A percentile compares a stretch with the other conserved stretches of the same genome.
phyloP scores from a whole-genome alignment of 2,797 vertebrate genomes.

The Acanthurus tractus region DNA sequence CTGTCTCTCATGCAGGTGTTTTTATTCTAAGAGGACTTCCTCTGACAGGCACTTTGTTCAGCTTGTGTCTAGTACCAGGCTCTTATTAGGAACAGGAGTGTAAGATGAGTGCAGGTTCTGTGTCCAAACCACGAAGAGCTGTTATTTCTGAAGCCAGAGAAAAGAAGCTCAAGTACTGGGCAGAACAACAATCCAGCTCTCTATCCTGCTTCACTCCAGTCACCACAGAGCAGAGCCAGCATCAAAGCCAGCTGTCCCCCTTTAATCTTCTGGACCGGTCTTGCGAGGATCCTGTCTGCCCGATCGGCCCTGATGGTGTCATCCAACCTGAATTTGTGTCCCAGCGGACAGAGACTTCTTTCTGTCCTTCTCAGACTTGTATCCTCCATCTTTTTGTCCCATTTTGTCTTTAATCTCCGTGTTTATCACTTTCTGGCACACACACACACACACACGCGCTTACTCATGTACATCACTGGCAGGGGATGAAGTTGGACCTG shows the following conservation, averaged over 20 bases:
- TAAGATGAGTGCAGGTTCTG: constrained; percentile 13
- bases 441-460: constrained; percentile 6
- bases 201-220: constrained; percentile 27
- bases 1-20: not conserved
- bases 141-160: constrained; percentile 39
- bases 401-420: constrained; percentile 52
- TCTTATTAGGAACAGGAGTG: constrained; percentile 19
- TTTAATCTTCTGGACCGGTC: constrained; percentile 63
- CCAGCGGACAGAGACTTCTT: constrained; percentile 23
- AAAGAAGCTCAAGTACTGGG: constrained; percentile 42
- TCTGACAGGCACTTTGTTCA: not conserved
- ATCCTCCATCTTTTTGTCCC: constrained; percentile 41
- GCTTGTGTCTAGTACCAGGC: not conserved
- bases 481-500: constrained; percentile 41
- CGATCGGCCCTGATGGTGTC: constrained; percentile 11
- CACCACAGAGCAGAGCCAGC: constrained; percentile 43
- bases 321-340: constrained; percentile 44
- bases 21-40: not conserved
- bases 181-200: constrained; percentile 56
- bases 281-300: constrained; percentile 47
- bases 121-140: constrained; percentile 26
- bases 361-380: constrained; percentile 24
- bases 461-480: constrained; percentile 36
- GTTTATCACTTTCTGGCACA: constrained; percentile 45
- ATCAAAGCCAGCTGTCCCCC: constrained; percentile 59